These are phyloP conservation scores for Stylophora pistillata DNA, from an alignment of 64 coral and sea anemone genomes.

Conservation along the genomic window DNA sequence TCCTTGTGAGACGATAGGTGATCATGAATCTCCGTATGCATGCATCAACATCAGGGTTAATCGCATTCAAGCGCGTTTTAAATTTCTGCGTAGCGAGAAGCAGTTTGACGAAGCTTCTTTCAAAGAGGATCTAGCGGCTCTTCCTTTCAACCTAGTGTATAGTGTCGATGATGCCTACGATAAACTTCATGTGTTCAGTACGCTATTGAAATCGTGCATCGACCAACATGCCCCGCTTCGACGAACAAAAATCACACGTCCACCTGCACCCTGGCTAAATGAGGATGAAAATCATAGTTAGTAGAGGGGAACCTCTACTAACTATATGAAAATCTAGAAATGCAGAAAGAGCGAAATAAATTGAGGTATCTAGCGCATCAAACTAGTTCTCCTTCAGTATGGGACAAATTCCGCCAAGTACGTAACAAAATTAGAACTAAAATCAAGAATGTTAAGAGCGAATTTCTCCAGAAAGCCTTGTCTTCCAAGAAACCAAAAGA, in stretches of 20 bases:
- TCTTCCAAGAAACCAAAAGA: slow-evolving; percentile 1
- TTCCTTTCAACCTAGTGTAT: no score
- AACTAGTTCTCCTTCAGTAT: not conserved
- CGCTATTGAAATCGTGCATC: slow-evolving; percentile 27
- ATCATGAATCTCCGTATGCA: no score
- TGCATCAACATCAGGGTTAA: no score
- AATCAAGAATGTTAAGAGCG: not conserved
- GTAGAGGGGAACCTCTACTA: no score
- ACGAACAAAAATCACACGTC: slow-evolving; percentile 32
- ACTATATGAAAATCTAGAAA: no score
- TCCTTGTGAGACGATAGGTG: no score
- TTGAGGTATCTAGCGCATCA: not conserved
- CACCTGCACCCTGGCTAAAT: slow-evolving; percentile 42
- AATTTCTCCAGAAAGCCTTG: not conserved
- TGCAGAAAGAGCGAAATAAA: not conserved
- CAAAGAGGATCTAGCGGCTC: no score
- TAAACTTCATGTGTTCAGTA: not conserved
- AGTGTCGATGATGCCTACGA: no score
- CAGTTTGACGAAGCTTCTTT: no score
- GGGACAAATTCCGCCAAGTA: not conserved
- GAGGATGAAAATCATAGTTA: not conserved
- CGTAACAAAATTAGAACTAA: slow-evolving; percentile 12
- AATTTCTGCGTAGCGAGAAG: no score
- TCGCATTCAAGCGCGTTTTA: no score
- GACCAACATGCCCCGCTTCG: slow-evolving; percentile 27